Base-by-base conservation (phyloP, 2,888 invertebrate genomes). In the Agonopterix heracliana region DNA sequence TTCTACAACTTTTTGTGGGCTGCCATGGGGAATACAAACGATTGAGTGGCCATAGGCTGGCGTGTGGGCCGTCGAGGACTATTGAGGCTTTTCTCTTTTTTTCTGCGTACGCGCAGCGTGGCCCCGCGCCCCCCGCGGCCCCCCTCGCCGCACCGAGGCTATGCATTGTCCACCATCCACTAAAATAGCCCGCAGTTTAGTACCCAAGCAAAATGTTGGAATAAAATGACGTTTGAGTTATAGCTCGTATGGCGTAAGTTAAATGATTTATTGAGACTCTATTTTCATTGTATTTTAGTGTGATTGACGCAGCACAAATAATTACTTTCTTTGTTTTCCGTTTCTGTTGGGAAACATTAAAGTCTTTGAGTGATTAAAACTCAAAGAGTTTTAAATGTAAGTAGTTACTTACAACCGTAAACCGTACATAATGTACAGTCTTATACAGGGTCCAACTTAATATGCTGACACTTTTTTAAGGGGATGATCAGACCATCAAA, bases 21-120 rank as follows among this genome's bases (percentile, higher is more conserved):
- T 51, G 54, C 67, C 69, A 72, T 26, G 65, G 67, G 66, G 64
- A 77, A 74, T 75, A 77, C 73, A 72, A 73, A 78, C 83, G 81
- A 84, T 83, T 82, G 85, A 85, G 85, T 83, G 82, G 78, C 82
- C 78, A 81, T 74, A 78, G 81, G 79, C 66, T 76, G 80, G 84
- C 82, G 85, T 84, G 85, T 86, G 87, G 87, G 85, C 81, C 66
- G 86, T 74, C 64, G 78, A 82, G 82, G 76, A 82, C 85, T 81
- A 83, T 85, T 78, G 76, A 80, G 63, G 63, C 64, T 75, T 73
- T 75, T 72, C 64, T 63, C 56, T 78, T 83, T 84, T 81, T 83
- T 80, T 71, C 63, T 68, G 66, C 71, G 71, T 76, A 69, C 69
- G 70, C 70, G 63, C 63, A 10, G 38, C 55, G 63, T 63, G 63